Evolutionary conservation across 1,140 invertebrate genomes (phyloP).

Genomic region (Caerostris darwini): DNA sequence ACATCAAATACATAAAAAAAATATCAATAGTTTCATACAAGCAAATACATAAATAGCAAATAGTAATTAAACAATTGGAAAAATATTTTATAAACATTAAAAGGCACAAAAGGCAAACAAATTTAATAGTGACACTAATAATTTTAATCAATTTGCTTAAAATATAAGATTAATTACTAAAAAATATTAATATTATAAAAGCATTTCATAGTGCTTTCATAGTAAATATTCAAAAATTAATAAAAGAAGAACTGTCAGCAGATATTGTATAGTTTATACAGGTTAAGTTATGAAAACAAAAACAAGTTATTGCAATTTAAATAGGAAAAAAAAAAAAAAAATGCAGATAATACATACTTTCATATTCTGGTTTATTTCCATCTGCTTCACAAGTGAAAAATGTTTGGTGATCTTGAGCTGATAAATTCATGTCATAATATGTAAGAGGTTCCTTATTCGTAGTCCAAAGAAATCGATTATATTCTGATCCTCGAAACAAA

Average conservation of each 20-base stretch:
- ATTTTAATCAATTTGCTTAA: no score
- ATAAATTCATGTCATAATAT: slow-evolving; percentile 99
- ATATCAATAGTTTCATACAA: no score
- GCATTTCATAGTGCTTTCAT: not conserved
- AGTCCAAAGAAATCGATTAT: slow-evolving; percentile 94
- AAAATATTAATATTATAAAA: no score
- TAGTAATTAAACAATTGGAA: no score
- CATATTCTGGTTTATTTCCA: slow-evolving; percentile 94
- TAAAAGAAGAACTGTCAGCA: not conserved
- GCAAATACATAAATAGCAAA: no score
- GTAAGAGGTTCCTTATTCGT: slow-evolving; percentile 97
- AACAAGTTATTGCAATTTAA: not conserved
- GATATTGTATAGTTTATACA: no score
- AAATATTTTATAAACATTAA: no score
- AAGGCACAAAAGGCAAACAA: no score
- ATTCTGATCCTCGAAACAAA: slow-evolving; percentile 97
- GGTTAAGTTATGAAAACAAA: not conserved
- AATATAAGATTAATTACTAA: no score
- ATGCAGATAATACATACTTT: slow-evolving; percentile 85
- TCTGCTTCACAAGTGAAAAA: slow-evolving; percentile 98
- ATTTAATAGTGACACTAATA: no score
- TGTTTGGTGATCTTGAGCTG: slow-evolving; percentile 99
- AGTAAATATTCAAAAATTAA: not conserved
- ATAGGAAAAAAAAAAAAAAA: not conserved
- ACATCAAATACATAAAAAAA: no score